Conservation (phyloP, 2,113 vertebrate genomes). For the Barbus barbus region DNA sequence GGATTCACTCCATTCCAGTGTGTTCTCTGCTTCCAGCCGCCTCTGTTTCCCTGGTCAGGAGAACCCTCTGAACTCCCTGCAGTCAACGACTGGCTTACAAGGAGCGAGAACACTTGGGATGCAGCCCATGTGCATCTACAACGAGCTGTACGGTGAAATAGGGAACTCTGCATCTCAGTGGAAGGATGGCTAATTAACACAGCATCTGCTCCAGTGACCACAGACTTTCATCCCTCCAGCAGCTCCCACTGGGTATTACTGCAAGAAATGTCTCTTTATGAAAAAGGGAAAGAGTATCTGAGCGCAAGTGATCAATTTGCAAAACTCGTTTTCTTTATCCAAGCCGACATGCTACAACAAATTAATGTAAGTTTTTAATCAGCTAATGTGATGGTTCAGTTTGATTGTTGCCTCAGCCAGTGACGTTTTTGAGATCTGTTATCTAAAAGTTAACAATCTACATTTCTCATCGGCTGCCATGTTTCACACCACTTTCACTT, state of each 20-base stretch:
- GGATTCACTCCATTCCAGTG: too few species aligned
- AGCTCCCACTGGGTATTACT: slow-evolving; percentile 14
- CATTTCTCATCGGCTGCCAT: neutral
- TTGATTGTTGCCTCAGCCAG: neutral
- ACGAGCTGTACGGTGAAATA: too few species aligned
- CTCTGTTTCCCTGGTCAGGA: too few species aligned
- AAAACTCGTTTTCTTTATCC: neutral
- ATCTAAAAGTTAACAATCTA: neutral
- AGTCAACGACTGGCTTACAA: too few species aligned
- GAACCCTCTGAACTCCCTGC: too few species aligned
- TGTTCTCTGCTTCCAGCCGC: too few species aligned
- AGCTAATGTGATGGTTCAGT: neutral
- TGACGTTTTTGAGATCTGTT: neutral
- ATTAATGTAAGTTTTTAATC: neutral
- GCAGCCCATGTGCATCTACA: too few species aligned
- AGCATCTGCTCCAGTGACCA: slow-evolving; percentile 49
- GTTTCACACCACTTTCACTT: neutral
- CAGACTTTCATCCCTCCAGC: slow-evolving; percentile 25
- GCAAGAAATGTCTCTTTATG: neutral
- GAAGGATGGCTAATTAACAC: slow-evolving; percentile 54
- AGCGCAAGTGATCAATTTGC: neutral
- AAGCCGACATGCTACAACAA: neutral
- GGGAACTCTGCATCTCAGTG: slow-evolving; percentile 47
- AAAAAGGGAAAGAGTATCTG: neutral
- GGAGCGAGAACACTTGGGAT: too few species aligned